Evolutionary conservation across 37 sponge, comb jelly and placozoan species (phyloP), one percentile per base, ranked within the genome.

Genomic region (Bolinopsis microptera): DNA sequence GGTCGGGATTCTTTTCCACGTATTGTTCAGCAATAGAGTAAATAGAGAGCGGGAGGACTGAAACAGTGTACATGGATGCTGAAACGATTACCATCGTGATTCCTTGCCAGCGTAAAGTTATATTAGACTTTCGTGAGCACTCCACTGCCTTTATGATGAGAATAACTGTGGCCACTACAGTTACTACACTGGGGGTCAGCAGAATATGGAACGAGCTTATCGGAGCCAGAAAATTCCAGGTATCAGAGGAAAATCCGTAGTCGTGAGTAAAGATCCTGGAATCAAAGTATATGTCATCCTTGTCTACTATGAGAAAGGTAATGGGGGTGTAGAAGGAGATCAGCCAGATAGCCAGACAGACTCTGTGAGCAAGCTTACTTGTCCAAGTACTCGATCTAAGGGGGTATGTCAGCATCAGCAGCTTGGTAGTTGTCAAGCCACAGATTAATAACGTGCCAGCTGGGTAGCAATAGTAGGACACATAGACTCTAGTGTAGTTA

Each of bases 191-290:
- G 74, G 74, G 74, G 74, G 2, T 3, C 28, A 70, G 74, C 23
- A 70, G 74, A 30, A 70, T 25, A 18, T 28, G 23, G 74, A 70
- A 18, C 28, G 74, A 70, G 74, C 74, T 70, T 3, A 70, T 70
- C 2, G 74, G 74, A 18, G 74, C 74, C 26, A 70, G 74, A 28
- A 70, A 24, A 30, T 9, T 18, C 74, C 74, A 70, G n/a, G 74
- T 70, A 30, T 70, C 74, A 30, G 74, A 70, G 18, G 74, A 70
- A 30, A 70, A 70, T 2, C 74, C 74, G 74, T 70, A 70, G 74
- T 70, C 74, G 74, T 70, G 74, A 18, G 74, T 70, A 30, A 28
- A 70, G 74, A 70, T 70, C 74, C 74, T 70, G 28, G 28, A 70
- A 30, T 70, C 74, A 30, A 23, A 70, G 74, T 70, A 70, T 30